Percentiles rank a stretch among this genome's conserved stretches.
Conservation (phyloP, 2,797 vertebrate species). For the Mus spretus region DNA sequence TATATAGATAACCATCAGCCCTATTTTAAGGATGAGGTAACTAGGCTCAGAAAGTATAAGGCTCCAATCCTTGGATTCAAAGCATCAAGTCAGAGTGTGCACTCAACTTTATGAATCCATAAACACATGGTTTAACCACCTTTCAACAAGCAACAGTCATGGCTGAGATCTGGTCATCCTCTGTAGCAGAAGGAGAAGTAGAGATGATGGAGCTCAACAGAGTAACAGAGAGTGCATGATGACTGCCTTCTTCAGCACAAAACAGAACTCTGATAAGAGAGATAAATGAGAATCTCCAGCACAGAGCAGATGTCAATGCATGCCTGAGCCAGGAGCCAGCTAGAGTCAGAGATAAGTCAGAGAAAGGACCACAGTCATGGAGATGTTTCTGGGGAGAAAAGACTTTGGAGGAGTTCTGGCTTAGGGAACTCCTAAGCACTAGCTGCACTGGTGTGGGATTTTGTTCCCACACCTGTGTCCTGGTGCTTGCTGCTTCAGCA, state of each 20-base stretch:
- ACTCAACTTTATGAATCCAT: not conserved
- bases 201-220: not conserved
- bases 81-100: not conserved
- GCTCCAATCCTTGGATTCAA: not conserved
- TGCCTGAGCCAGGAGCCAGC: not conserved
- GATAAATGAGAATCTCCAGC: not conserved
- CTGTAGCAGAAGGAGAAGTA: not conserved
- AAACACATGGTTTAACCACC: not conserved
- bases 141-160: not conserved
- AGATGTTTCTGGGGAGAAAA: not conserved
- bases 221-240: not conserved
- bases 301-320: not conserved
- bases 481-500: not conserved
- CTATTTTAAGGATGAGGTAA: conserved; percentile 4
- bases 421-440: not conserved
- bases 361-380: not conserved
- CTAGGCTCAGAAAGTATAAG: not conserved
- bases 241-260: not conserved
- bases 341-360: not conserved
- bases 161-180: not conserved
- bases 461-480: not conserved
- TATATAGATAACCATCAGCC: not conserved
- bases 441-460: not conserved
- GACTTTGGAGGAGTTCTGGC: not conserved
- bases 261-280: not conserved